Evolutionary conservation across 2,797 vertebrate genomes (phyloP), one percentile per base, ranked within the genome.

Genomic region (Parotocinclus haroldoi): DNA sequence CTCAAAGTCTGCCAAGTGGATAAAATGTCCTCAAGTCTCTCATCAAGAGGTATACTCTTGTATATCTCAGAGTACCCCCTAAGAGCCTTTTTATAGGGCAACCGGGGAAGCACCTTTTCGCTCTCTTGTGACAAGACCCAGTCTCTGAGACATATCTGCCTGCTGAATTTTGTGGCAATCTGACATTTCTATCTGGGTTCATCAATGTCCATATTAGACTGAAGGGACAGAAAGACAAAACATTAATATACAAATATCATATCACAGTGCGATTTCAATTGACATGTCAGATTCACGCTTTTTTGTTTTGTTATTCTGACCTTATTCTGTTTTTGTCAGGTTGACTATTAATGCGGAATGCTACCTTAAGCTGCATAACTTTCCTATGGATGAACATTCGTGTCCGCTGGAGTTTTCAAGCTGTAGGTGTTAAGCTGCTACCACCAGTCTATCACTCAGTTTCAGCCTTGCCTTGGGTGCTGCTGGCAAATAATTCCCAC

Each of bases 341-440:
- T 91, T 99, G 89, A 99, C 96, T 85, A 99, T 98, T 89, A 98
- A 98, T 90, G 96, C 95, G 86, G 95, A 99, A 90, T 99, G 96
- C 86, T 98, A 99, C 81, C 95, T 99, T 89, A 96, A 98, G 87
- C 95, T 99, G 89, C 96, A 98, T 91, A 98, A 99, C 87, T 99
- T 99, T 90, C 96, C 96, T 75, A 99, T 99, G 96, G 96, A 99
- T 89, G 95, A 96, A 74, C 95, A 98, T 82, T 99, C 96, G 74
- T 99, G 96, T 82, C 96, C 96, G 48, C 89, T 99, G 89, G 96
- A 98, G 84, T 98, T 99, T 91, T 99, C 96, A 71, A 98, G 96
- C 92, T 99, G 96, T 99, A 95, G 85, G 96, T 98, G 83, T 86
- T 85, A 81, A 38, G 64, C 76, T 66, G 76, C 49, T 78, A 76